These are phyloP conservation scores for Drosophila prosaltans DNA, from an alignment of 1,140 invertebrate genomes.

Conservation along the genomic window DNA sequence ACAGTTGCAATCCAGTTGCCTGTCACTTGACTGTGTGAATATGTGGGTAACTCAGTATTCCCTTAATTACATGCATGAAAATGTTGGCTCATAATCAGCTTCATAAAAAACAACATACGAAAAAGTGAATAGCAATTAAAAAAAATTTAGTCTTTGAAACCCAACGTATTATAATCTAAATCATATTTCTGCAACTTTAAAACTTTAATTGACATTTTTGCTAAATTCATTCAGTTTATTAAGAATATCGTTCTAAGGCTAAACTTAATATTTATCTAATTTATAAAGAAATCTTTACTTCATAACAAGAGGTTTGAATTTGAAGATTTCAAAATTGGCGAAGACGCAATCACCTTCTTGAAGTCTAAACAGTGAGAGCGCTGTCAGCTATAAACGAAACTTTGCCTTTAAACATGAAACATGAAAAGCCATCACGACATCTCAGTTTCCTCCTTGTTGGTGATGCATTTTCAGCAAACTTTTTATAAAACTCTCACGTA, in stretches of 20 bases:
- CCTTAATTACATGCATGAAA: conserved; percentile 67
- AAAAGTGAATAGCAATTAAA: not conserved
- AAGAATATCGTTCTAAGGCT: too few relatives aligned
- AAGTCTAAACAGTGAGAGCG: conserved; percentile 43
- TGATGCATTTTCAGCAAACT: conserved; percentile 55
- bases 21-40: conserved; percentile 38
- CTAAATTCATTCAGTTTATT: not conserved
- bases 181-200: too few relatives aligned
- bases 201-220: not conserved
- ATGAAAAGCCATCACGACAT: not conserved
- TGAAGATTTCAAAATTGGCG: not conserved
- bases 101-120: not conserved
- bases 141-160: not conserved
- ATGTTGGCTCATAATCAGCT: conserved; percentile 10
- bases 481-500: conserved; percentile 64
- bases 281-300: too few relatives aligned
- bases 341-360: conserved; percentile 43
- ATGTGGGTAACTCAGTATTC: conserved; percentile 46
- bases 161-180: too few relatives aligned
- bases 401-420: not conserved
- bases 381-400: conserved; percentile 16
- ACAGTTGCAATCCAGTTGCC: conserved; percentile 47
- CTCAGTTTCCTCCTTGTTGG: conserved; percentile 1
- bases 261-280: too few relatives aligned
- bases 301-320: too few relatives aligned